These are phyloP conservation scores for Sycophila texana DNA, from an alignment of 2,888 invertebrate genomes.

Conservation along the genomic window DNA sequence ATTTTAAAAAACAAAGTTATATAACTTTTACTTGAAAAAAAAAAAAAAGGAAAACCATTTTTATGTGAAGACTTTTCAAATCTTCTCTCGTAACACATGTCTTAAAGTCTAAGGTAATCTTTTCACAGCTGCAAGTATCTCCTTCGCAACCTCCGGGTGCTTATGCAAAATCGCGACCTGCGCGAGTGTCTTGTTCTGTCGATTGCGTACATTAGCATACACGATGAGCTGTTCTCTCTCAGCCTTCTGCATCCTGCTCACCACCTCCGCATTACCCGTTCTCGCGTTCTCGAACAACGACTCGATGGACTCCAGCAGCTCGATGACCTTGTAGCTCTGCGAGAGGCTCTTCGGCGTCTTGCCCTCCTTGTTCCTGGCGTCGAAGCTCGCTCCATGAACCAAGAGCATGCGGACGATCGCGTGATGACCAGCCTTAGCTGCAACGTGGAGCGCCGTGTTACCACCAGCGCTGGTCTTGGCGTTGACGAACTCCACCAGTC, in stretches of 20 bases:
- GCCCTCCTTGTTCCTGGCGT: slow-evolving; percentile 56
- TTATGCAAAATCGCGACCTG: slow-evolving; percentile 53
- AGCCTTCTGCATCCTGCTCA: slow-evolving; percentile 49
- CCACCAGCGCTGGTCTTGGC: slow-evolving; percentile 56
- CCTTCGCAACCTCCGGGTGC: slow-evolving; percentile 44
- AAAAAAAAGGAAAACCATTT: no score
- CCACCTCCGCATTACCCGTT: slow-evolving; percentile 53
- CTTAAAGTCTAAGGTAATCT: no score
- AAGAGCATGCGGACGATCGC: slow-evolving; percentile 57
- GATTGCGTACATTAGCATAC: slow-evolving; percentile 59
- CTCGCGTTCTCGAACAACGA: slow-evolving; percentile 55
- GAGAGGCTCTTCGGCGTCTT: slow-evolving; percentile 60
- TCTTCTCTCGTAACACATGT: no score
- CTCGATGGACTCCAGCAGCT: slow-evolving; percentile 57
- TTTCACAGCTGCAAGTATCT: no score
- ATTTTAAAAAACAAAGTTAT: no score
- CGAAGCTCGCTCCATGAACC: slow-evolving; percentile 58
- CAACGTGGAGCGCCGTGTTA: slow-evolving; percentile 58
- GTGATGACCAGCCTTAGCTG: slow-evolving; percentile 56
- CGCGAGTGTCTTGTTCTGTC: slow-evolving; percentile 57
- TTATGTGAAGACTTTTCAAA: no score
- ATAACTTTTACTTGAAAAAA: no score
- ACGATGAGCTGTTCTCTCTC: slow-evolving; percentile 53
- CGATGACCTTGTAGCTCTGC: slow-evolving; percentile 47
- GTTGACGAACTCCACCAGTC: slow-evolving; percentile 59